Percentiles rank a stretch among this genome's conserved stretches.
These are phyloP conservation scores for Coreoperca whiteheadi DNA, from an alignment of 2,113 vertebrate species.

Conservation along the genomic window DNA sequence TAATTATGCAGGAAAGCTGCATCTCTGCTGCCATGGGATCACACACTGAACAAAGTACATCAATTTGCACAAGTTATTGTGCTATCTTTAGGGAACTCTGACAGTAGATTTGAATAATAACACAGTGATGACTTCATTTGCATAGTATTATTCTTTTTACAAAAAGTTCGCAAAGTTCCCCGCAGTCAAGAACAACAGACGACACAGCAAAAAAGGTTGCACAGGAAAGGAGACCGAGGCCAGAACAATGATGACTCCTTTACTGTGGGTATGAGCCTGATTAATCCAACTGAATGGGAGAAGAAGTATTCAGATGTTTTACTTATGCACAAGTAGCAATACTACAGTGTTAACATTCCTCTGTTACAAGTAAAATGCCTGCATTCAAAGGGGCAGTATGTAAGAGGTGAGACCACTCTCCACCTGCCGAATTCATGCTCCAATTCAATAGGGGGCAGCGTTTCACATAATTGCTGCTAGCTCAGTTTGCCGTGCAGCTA, in stretches of 20 bases:
- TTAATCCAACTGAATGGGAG: not conserved
- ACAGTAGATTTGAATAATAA: slow-evolving; percentile 25
- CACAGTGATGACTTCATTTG: not conserved
- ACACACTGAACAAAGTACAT: slow-evolving; percentile 14
- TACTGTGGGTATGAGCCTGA: not conserved
- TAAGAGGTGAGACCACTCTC: too few species aligned
- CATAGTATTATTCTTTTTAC: not conserved
- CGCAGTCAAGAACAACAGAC: not conserved
- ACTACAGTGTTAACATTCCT: too few species aligned
- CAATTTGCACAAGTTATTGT: slow-evolving; percentile 39
- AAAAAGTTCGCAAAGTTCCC: not conserved
- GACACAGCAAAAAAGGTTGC: not conserved
- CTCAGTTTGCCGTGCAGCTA: too few species aligned
- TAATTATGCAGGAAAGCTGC: slow-evolving; percentile 55
- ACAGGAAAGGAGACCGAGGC: not conserved
- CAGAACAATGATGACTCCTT: not conserved
- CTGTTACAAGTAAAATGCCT: too few species aligned
- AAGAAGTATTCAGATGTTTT: too few species aligned
- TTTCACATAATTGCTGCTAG: too few species aligned
- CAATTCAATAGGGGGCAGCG: too few species aligned
- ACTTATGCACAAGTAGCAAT: too few species aligned
- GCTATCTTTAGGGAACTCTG: slow-evolving; percentile 29
- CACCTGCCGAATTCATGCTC: too few species aligned
- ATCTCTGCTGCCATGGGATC: slow-evolving; percentile 40
- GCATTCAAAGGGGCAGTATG: too few species aligned